Conservation (phyloP, 2,113 vertebrate genomes). For the Tupaia chinensis region DNA sequence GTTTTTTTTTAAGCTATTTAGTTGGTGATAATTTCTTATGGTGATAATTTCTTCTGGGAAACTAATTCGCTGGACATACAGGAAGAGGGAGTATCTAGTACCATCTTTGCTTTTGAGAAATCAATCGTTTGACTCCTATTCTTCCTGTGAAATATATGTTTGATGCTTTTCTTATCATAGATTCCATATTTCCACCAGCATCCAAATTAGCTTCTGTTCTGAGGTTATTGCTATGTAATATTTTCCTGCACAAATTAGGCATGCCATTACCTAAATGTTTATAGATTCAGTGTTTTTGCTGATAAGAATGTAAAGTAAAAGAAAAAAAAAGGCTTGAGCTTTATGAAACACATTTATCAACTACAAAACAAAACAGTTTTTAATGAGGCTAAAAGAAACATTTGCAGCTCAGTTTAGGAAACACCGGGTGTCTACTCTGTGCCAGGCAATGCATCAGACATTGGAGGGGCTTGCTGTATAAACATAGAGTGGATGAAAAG, state of each 20-base stretch:
- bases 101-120: neutral
- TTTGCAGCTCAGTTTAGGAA: neutral
- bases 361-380: neutral
- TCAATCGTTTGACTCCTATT: neutral
- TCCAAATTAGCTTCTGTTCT: neutral
- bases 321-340: neutral
- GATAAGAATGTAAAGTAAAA: neutral
- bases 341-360: constrained; percentile 50
- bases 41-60: neutral
- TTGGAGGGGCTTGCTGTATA: no score
- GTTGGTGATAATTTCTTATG: neutral
- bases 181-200: neutral
- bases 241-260: neutral
- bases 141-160: neutral
- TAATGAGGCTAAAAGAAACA: neutral
- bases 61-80: accelerated
- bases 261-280: neutral
- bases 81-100: neutral
- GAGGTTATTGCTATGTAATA: neutral
- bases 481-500: accelerated
- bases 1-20: neutral
- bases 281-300: neutral
- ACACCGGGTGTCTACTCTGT: neutral
- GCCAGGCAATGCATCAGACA: neutral
- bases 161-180: neutral